Percentiles rank a stretch among this genome's conserved stretches.
phyloP scores from a whole-genome alignment of 2,113 vertebrate genomes.

The Solenodon paradoxus region DNA sequence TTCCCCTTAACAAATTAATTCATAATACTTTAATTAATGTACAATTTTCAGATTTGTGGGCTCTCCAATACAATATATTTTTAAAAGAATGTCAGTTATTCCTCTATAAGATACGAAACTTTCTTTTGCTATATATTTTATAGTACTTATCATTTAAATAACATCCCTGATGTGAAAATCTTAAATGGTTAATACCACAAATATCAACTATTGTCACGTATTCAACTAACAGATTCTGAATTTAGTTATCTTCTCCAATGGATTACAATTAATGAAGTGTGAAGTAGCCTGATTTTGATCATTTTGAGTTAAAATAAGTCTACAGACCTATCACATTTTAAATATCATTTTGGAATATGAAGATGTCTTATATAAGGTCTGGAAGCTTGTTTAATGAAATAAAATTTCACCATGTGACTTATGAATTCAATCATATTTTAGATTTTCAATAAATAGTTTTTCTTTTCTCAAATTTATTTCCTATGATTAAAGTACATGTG shows the following conservation, averaged over 20 bases:
- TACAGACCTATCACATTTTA: not conserved
- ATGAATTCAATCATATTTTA: not conserved
- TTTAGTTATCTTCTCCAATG: conserved; percentile 1
- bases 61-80: not conserved
- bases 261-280: not conserved
- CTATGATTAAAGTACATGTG: not conserved
- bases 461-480: not conserved
- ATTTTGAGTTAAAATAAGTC: conserved; percentile 39
- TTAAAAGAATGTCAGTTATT: not conserved
- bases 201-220: not conserved
- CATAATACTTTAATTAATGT: not conserved
- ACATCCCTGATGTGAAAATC: not conserved
- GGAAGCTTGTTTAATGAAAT: not conserved
- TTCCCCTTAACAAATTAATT: conserved; percentile 10
- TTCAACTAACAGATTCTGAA: not conserved
- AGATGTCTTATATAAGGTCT: not conserved
- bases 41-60: not conserved
- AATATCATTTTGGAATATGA: not conserved
- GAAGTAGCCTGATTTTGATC: not conserved
- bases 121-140: not conserved
- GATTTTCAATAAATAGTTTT: not conserved
- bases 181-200: not conserved
- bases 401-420: not conserved
- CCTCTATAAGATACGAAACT: not conserved
- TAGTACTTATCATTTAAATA: not conserved